Evolutionary conservation across 2,888 invertebrate species (phyloP), one percentile per base, ranked within the genome.

Genomic region (Rotaria magnacalcarata): DNA sequence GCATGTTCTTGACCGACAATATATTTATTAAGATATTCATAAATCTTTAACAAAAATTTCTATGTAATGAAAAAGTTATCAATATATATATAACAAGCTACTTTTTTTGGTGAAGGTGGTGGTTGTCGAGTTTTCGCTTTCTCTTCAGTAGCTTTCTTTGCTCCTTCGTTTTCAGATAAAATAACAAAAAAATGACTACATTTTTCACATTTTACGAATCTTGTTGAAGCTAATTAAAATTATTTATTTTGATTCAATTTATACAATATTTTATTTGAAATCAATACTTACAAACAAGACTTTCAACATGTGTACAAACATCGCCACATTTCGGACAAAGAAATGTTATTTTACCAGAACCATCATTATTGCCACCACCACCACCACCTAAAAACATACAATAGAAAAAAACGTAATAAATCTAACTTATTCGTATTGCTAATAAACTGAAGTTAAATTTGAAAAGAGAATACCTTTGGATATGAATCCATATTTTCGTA

Each of bases 121-220:
- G 85, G 85, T 74, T 60, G 84, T 47, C 52, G n/a, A 56, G 54
- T 58, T 43, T 47, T 47, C 5, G 10, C 8, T 80, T 80, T 80
- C 2, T 80, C 80, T 14, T 80, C 80, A 24, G 21, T 24, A 8
- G 10, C 5, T n/a, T 47, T 80, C n/a, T 80, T 80, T 19, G 50
- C 21, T 84, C 41, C n/a, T 47, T 84, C 85, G 34, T 75, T 85
- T 4, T 97, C 96, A 88, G 96, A 96, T 87, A 97, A 93, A 47
- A 97, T 96, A 58, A 97, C 96, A 91, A 97, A 97, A 93, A 97
- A 97, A 91, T 97, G 96, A 92, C 96, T 96, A 90, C 97, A 97
- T 91, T 96, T 97, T 91, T 96, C 96, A 92, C 97, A 97, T 92
- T 96, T 97, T 60, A 97, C 97, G 92, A 97, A 97, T 88, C 96